Conservation (phyloP, 1,140 invertebrate species). For the Eubasilissa regina region DNA sequence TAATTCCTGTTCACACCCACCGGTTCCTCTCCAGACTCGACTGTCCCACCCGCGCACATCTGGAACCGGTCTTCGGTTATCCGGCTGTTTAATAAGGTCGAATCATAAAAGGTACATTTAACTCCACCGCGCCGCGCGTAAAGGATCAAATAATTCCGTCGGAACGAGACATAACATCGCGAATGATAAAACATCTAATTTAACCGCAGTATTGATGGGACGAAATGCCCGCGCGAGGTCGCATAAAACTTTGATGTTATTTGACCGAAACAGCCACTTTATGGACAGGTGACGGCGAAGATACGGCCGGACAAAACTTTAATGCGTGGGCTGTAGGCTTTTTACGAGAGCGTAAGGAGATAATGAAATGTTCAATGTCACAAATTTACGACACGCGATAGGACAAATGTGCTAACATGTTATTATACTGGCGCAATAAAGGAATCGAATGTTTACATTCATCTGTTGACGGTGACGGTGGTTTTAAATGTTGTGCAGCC, state of each 20-base stretch:
- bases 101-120: not conserved
- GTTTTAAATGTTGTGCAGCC: too few relatives aligned
- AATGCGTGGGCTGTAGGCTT: slow-evolving; percentile 20
- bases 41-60: slow-evolving; percentile 6
- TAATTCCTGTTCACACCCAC: slow-evolving; percentile 33
- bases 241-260: slow-evolving; percentile 30
- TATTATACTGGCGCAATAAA: slow-evolving; percentile 15
- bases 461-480: not conserved
- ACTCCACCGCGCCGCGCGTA: not conserved
- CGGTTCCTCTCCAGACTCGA: not conserved
- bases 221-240: slow-evolving; percentile 11
- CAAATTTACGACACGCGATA: slow-evolving; percentile 30
- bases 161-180: not conserved
- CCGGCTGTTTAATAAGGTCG: not conserved
- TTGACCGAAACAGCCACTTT: slow-evolving; percentile 27
- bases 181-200: slow-evolving; percentile 3
- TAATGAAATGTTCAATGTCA: slow-evolving; percentile 24
- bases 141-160: not conserved
- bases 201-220: slow-evolving; percentile 28
- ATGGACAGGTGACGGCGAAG: slow-evolving; percentile 32
- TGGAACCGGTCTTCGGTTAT: not conserved
- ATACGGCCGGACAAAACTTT: slow-evolving; percentile 34
- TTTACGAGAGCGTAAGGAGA: slow-evolving; percentile 35
- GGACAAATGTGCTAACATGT: slow-evolving; percentile 13
- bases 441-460: slow-evolving; percentile 16